Evolutionary conservation across 2,888 invertebrate species (phyloP).

Genomic region (Patella caerulea): DNA sequence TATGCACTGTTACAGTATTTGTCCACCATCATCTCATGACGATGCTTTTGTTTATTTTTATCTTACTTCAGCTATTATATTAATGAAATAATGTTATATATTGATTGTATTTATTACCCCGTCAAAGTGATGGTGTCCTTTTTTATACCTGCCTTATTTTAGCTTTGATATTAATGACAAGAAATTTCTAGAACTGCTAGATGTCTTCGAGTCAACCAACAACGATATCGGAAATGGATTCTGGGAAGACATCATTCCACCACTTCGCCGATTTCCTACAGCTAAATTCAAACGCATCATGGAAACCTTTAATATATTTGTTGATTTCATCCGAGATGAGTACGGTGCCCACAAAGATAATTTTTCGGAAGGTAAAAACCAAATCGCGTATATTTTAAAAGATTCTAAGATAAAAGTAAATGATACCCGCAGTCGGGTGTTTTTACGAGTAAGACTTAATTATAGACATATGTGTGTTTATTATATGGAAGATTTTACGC

Average conservation of each 20-base stretch:
- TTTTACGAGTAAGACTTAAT: too few relatives aligned
- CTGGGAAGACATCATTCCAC: constrained; percentile 28
- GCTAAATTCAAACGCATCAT: background rate
- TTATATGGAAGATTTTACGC: constrained; percentile 19
- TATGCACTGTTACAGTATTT: too few relatives aligned
- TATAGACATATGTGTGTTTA: background rate
- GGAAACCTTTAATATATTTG: background rate
- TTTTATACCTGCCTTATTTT: background rate
- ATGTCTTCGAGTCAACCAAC: background rate
- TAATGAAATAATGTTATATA: constrained; percentile 8
- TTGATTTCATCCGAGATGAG: background rate
- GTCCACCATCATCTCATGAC: too few relatives aligned
- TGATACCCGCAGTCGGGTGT: too few relatives aligned
- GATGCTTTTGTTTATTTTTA: too few relatives aligned
- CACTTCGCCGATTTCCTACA: constrained; percentile 19
- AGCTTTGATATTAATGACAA: constrained; percentile 22
- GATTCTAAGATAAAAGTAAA: too few relatives aligned
- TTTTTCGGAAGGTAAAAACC: constrained; percentile 25
- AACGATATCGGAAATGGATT: constrained; percentile 15
- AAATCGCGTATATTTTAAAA: too few relatives aligned
- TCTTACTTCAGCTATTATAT: constrained; percentile 11
- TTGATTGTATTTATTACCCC: too few relatives aligned
- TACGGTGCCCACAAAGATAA: constrained; percentile 24
- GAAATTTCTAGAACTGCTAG: background rate
- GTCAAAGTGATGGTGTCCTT: too few relatives aligned